Conservation (phyloP, 2,113 vertebrate genomes). For the Melanerpes formicivorus region DNA sequence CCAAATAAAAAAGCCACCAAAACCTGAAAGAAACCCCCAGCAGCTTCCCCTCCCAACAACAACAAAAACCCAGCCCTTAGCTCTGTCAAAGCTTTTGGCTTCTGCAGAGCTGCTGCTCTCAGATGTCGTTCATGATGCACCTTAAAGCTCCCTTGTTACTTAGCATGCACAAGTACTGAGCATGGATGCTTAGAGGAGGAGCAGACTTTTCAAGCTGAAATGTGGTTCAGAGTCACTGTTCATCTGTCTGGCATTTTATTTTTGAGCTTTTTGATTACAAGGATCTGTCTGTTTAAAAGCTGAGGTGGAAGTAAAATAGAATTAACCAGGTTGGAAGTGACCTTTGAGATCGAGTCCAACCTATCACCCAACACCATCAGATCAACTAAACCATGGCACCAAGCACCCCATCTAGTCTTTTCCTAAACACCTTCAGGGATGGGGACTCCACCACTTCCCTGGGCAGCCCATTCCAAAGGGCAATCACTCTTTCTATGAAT, state of each 20-base stretch:
- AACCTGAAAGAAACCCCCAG: neutral
- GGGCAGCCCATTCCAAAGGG: no score
- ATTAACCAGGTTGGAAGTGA: no score
- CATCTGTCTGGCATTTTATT: neutral
- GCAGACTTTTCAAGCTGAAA: neutral
- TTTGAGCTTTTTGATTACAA: neutral
- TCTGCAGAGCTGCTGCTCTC: neutral
- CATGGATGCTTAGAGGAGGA: neutral
- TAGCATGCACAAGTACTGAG: neutral
- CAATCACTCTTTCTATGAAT: no score
- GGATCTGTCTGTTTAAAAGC: neutral
- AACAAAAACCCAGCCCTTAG: neutral
- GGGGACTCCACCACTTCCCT: no score
- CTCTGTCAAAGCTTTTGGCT: neutral
- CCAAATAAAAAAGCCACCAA: neutral
- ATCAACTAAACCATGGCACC: no score
- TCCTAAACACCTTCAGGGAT: no score
- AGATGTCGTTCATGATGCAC: neutral
- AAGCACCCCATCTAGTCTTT: no score
- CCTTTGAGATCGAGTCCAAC: no score
- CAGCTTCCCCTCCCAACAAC: neutral
- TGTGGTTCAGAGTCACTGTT: neutral
- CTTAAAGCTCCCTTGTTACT: neutral
- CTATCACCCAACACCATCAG: no score
- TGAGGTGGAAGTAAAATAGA: neutral